phyloP scores from a whole-genome alignment of 1,140 invertebrate species.

The Oryzaephilus surinamensis region DNA sequence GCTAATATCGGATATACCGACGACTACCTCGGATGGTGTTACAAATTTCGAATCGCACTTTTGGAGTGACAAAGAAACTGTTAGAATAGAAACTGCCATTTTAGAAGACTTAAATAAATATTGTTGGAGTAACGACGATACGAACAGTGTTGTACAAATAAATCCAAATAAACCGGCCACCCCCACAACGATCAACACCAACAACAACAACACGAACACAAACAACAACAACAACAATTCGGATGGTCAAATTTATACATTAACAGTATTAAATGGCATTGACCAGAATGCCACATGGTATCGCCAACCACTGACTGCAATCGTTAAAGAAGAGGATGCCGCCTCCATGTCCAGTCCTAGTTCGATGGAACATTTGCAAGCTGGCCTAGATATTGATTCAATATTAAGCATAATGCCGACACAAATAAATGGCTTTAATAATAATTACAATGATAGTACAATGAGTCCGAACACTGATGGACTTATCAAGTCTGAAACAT shows the following conservation, averaged over 20 bases:
- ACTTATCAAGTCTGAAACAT: conserved; percentile 50
- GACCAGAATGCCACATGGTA: conserved; percentile 41
- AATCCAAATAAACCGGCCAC: conserved; percentile 38
- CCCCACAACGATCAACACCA: conserved; percentile 41
- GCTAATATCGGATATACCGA: conserved; percentile 30
- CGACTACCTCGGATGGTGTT: conserved; percentile 34
- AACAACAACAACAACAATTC: conserved; percentile 38
- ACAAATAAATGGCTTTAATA: conserved; percentile 43
- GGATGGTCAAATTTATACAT: conserved; percentile 52
- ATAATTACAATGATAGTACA: conserved; percentile 37
- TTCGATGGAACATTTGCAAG: conserved; percentile 43
- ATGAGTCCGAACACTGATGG: conserved; percentile 35
- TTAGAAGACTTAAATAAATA: conserved; percentile 71
- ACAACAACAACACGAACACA: conserved; percentile 40
- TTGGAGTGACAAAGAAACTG: conserved; percentile 60
- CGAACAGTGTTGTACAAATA: conserved; percentile 40
- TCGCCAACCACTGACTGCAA: conserved; percentile 37
- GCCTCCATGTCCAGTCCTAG: conserved; percentile 47
- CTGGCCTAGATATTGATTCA: conserved; percentile 51
- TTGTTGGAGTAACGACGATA: conserved; percentile 58
- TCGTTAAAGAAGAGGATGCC: conserved; percentile 40
- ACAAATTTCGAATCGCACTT: conserved; percentile 51
- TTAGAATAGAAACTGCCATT: conserved; percentile 57
- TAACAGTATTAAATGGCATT: conserved; percentile 53
- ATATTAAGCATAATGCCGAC: conserved; percentile 47